Evolutionary conservation across 2,113 vertebrate species (phyloP).

Genomic region (Callopanchax toddi): DNA sequence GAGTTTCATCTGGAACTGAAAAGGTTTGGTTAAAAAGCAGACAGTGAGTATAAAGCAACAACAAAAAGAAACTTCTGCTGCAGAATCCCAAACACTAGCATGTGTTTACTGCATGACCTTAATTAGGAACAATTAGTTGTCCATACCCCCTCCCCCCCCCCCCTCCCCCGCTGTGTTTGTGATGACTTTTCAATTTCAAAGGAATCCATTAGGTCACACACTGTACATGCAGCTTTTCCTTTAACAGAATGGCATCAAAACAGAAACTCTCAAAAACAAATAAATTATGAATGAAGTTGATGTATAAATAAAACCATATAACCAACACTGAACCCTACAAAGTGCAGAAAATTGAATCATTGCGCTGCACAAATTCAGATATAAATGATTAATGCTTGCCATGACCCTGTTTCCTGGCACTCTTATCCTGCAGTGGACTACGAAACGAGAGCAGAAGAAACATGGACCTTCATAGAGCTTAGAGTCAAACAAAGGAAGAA

Average conservation of each 20-base stretch:
- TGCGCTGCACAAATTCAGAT: constrained; percentile 68
- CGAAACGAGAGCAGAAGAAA: constrained; percentile 2
- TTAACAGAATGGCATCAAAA: constrained; percentile 40
- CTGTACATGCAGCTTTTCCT: not conserved
- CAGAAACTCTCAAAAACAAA: constrained; percentile 45
- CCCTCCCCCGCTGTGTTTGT: not conserved
- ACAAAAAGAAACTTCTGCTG: not conserved
- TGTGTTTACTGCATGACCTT: not conserved
- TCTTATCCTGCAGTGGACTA: constrained; percentile 35
- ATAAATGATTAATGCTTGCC: constrained; percentile 70
- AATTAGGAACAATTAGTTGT: not conserved
- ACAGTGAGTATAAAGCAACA: not conserved
- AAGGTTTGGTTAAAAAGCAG: no score
- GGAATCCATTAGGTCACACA: not conserved
- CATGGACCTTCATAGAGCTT: not conserved
- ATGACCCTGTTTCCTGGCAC: constrained; percentile 58
- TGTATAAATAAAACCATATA: constrained; percentile 75
- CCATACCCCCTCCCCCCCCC: no score
- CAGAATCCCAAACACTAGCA: not conserved
- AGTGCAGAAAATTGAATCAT: constrained; percentile 76
- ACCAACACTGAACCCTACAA: constrained; percentile 58
- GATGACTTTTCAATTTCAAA: not conserved
- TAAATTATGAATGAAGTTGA: constrained; percentile 66
- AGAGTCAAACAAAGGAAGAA: no score
- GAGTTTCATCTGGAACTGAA: constrained; percentile 39